Conservation (phyloP, 2,113 vertebrate genomes). For the Taurulus bubalis region DNA sequence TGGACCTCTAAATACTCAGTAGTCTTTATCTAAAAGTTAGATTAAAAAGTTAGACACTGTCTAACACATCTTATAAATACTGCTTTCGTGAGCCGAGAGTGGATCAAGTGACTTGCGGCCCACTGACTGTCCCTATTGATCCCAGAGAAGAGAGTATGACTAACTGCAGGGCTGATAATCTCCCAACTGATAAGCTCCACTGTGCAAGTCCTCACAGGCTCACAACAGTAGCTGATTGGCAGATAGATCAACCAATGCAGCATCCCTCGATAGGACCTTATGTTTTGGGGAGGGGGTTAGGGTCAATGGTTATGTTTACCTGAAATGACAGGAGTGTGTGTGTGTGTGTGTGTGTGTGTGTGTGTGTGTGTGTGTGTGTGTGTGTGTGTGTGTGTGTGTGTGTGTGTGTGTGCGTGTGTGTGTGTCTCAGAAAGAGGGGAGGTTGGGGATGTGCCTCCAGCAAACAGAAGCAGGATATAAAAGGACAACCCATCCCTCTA, state of each 20-base stretch:
- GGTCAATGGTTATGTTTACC: conserved; percentile 69
- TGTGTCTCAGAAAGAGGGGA: neutral
- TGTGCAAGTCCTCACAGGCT: conserved; percentile 36
- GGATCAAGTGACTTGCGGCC: neutral
- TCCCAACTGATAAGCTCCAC: conserved; percentile 42
- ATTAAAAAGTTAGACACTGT: too few species aligned
- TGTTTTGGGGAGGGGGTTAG: neutral
- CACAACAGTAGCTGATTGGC: conserved; percentile 30
- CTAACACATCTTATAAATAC: neutral
- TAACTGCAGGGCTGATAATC: conserved; percentile 5
- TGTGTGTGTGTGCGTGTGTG: conserved; percentile 3
- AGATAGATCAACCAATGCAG: conserved; percentile 8
- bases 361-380: conserved; percentile 3
- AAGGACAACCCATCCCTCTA: neutral
- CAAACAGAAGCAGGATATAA: conserved; percentile 49
- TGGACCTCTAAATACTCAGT: neutral
- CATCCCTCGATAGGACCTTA: neutral
- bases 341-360: neutral
- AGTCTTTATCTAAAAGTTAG: too few species aligned
- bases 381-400: conserved; percentile 6
- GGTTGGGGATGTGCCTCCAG: neutral
- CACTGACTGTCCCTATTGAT: neutral
- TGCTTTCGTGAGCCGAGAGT: neutral
- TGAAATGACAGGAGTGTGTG: neutral
- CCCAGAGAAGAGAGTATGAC: neutral